Evolutionary conservation across 2,888 invertebrate species (phyloP), one percentile per base, ranked within the genome.

Genomic region (Scrobipalpa costella): DNA sequence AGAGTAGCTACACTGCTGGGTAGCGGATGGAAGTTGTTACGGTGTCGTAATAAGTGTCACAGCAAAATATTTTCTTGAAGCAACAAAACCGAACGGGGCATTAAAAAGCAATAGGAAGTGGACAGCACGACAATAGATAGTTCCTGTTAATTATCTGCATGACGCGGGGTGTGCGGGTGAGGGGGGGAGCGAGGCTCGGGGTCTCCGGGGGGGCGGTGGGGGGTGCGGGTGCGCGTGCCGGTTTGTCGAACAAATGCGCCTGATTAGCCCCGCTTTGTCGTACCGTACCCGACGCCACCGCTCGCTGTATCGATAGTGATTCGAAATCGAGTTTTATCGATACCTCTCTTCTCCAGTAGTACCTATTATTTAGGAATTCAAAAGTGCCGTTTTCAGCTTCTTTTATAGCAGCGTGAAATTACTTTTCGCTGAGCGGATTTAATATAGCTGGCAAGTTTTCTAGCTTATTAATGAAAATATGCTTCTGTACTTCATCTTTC

Each of bases 241-340:
- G 84, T 84, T 85, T 85, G 84, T 81, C 80, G 83, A 85, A 88
- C 88, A 86, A 88, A 88, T 89, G 86, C 82, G 79, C 81, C 85
- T 88, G 88, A 88, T 90, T 88, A 89, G 84, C 78, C 79, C 69
- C 80, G 84, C 86, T 87, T 85, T 88, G 89, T 86, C 81, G 77
- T 74, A 67, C 68, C 55, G 67, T 66, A 63, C 68, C 66, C 66
- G 65, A 63, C 67, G 66, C 66, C 64, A 63, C 61, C 64, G 52
- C 62, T 64, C 65, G 64, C 64, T 62, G 38, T 62, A 66, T 64
- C 68, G 64, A 65, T 68, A 67, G 69, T 67, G 67, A 65, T 63
- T 66, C 60, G 57, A 65, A 64, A 65, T 66, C 63, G 58, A 64
- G 60, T 64, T 67, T 66, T 66, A 67, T 67, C 69, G 66, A 66